phyloP scores from a whole-genome alignment of 2,797 vertebrate genomes.

The Neomorphus geoffroyi region DNA sequence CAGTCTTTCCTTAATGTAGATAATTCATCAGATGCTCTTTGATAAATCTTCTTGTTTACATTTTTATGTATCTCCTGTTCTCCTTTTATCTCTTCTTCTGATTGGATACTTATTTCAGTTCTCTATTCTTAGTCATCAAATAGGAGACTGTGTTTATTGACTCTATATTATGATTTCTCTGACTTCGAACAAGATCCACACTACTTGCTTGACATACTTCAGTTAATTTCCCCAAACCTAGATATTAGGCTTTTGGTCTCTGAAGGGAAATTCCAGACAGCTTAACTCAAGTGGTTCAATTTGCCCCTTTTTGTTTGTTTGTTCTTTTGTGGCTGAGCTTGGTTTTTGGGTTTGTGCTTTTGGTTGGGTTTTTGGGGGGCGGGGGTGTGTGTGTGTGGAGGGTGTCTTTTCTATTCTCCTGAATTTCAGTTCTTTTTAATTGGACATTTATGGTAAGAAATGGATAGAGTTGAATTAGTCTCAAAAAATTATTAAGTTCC shows the following conservation, averaged over 20 bases:
- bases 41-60: neutral
- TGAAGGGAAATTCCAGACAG: neutral
- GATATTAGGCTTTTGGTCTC: neutral
- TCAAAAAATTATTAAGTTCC: neutral
- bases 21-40: neutral
- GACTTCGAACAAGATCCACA: neutral
- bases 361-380: accelerated
- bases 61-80: neutral
- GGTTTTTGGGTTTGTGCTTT: neutral
- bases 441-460: neutral
- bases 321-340: neutral
- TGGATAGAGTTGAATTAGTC: neutral
- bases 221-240: neutral
- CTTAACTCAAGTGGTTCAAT: neutral
- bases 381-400: no score
- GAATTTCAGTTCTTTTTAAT: neutral
- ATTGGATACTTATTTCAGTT: neutral
- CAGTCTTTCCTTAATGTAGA: neutral
- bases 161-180: neutral
- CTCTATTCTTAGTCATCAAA: neutral
- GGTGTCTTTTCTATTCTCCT: neutral
- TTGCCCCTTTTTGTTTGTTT: neutral
- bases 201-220: neutral
- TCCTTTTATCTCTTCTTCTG: neutral
- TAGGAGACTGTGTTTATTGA: neutral